These are phyloP conservation scores for Iphiclides podalirius DNA, from an alignment of 2,888 invertebrate species.

Conservation along the genomic window DNA sequence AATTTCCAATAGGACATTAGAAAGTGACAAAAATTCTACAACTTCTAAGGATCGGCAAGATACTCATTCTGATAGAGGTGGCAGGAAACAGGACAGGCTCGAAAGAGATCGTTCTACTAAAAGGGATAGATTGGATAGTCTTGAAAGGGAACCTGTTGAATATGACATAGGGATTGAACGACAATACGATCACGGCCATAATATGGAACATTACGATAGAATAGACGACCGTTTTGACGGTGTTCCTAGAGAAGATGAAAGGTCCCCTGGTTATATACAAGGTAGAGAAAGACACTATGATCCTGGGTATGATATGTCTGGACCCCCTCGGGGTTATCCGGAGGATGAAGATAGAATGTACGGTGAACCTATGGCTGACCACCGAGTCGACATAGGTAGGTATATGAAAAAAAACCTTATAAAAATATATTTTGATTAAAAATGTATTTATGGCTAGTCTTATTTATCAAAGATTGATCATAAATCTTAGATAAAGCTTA, in stretches of 20 bases:
- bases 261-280: constrained; percentile 67
- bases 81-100: constrained; percentile 67
- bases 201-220: constrained; percentile 74
- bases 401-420: too few species aligned
- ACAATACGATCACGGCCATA: constrained; percentile 70
- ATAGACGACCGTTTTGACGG: constrained; percentile 69
- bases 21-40: constrained; percentile 67
- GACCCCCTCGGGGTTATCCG: constrained; percentile 70
- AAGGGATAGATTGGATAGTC: constrained; percentile 67
- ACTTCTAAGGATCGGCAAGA: constrained; percentile 73
- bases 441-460: too few species aligned
- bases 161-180: constrained; percentile 69
- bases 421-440: too few species aligned
- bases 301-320: constrained; percentile 65
- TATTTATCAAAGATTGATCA: too few species aligned
- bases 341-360: constrained; percentile 78
- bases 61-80: constrained; percentile 68
- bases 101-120: constrained; percentile 77
- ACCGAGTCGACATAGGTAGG: constrained; percentile 67
- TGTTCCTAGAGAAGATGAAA: constrained; percentile 64
- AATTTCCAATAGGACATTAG: constrained; percentile 68
- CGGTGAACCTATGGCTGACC: constrained; percentile 68
- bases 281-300: constrained; percentile 73
- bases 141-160: constrained; percentile 72
- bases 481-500: too few species aligned